These are phyloP conservation scores for Grallaria varia DNA, from an alignment of 2,113 vertebrate genomes.

Conservation along the genomic window DNA sequence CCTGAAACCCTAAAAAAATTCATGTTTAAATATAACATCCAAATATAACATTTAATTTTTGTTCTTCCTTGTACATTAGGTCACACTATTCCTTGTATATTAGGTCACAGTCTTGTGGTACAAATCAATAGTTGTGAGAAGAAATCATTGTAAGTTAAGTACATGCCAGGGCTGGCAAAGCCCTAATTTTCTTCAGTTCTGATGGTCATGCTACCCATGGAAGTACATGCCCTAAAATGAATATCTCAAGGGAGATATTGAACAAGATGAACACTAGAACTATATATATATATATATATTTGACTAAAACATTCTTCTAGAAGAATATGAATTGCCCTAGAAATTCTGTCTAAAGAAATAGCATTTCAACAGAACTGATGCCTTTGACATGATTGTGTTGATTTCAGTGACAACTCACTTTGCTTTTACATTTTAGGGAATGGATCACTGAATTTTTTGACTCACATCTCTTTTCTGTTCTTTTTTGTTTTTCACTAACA, in stretches of 20 bases:
- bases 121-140: not conserved
- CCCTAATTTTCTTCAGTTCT: not conserved
- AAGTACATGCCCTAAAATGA: not conserved
- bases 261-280: not conserved
- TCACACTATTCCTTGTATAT: not conserved
- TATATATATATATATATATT: not conserved
- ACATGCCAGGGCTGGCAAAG: not conserved
- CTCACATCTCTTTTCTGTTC: not conserved
- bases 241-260: not conserved
- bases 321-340: not conserved
- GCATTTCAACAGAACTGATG: not conserved
- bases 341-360: not conserved
- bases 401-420: not conserved
- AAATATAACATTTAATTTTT: not conserved
- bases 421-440: not conserved
- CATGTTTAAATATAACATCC: not conserved
- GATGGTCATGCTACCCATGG: not conserved
- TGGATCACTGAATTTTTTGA: not conserved
- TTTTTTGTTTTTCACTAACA: not conserved
- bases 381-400: not conserved
- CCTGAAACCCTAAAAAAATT: not conserved
- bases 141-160: not conserved
- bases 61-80: not conserved
- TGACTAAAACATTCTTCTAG: not conserved
- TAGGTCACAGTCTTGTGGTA: not conserved